Evolutionary conservation across 1,140 invertebrate species (phyloP).

Genomic region (Aricia agestis): DNA sequence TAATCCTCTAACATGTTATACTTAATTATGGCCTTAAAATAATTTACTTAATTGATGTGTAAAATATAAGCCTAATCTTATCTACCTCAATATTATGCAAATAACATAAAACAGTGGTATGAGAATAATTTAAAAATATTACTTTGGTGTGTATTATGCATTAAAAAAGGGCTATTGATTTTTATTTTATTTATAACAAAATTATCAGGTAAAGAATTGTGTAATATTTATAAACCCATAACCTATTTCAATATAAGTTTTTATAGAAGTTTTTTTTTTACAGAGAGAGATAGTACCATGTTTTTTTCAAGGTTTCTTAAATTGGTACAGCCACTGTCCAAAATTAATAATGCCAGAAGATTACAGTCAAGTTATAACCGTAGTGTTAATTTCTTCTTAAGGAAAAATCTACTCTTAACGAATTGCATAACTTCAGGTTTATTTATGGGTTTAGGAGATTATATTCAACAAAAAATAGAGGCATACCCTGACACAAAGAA

Average conservation of each 20-base stretch:
- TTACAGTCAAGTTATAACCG: constrained; percentile 42
- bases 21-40: too few relatives aligned
- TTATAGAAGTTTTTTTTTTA: not conserved
- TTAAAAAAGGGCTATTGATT: too few relatives aligned
- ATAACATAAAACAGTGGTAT: not conserved
- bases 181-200: too few relatives aligned
- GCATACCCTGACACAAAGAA: constrained; percentile 60
- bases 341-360: constrained; percentile 21
- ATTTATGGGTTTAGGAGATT: constrained; percentile 82
- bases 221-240: too few relatives aligned
- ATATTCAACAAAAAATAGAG: constrained; percentile 81
- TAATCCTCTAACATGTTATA: too few relatives aligned
- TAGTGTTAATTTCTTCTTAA: constrained; percentile 69
- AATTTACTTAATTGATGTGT: not conserved
- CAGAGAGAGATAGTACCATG: not conserved
- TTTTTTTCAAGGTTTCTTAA: constrained; percentile 19
- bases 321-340: constrained; percentile 7
- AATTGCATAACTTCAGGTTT: constrained; percentile 82
- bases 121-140: not conserved
- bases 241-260: too few relatives aligned
- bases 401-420: constrained; percentile 81
- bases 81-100: not conserved
- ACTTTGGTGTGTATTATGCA: too few relatives aligned
- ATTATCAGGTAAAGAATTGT: too few relatives aligned
- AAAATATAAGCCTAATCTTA: not conserved